Percentiles rank a stretch among this genome's conserved stretches.
Evolutionary conservation across 2,888 invertebrate genomes (phyloP).

Genomic region (Seladonia tumulorum): DNA sequence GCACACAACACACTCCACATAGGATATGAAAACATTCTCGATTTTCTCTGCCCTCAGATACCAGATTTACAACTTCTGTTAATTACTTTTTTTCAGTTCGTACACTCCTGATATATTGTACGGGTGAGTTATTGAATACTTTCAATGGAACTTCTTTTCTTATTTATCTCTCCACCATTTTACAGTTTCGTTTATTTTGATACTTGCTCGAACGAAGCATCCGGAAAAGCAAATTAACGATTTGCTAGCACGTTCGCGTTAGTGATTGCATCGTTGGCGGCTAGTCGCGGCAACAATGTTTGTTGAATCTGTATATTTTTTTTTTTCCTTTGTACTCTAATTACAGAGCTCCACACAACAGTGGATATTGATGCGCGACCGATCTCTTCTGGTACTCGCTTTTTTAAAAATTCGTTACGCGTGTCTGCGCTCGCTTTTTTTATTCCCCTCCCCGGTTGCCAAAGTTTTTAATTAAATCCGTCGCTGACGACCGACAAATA

Average conservation of each 20-base stretch:
- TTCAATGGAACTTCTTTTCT: not conserved
- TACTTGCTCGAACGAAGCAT: slow-evolving; percentile 1
- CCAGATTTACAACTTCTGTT: not conserved
- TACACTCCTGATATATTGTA: slow-evolving; percentile 4
- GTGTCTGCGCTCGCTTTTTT: not conserved
- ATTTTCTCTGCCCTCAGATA: not conserved
- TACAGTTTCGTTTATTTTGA: not conserved
- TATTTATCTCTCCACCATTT: not conserved
- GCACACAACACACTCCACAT: not conserved
- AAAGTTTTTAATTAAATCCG: slow-evolving; percentile 46
- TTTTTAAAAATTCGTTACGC: slow-evolving; percentile 6
- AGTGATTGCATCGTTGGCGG: not conserved
- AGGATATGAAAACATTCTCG: not conserved
- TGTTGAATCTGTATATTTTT: not conserved
- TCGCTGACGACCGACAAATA: not conserved
- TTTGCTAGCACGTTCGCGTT: not conserved
- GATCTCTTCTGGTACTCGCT: not conserved
- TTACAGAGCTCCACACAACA: not conserved
- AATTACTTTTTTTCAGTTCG: slow-evolving; percentile 2
- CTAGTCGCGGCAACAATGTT: slow-evolving; percentile 1
- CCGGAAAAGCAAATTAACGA: slow-evolving; percentile 8
- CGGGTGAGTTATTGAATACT: slow-evolving; percentile 5
- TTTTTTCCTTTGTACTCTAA: slow-evolving; percentile 3
- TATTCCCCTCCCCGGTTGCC: not conserved
- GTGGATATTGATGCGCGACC: not conserved